Evolutionary conservation across 2,113 vertebrate genomes (phyloP), one percentile per base, ranked within the genome.

Genomic region (Pycnonotus jocosus): DNA sequence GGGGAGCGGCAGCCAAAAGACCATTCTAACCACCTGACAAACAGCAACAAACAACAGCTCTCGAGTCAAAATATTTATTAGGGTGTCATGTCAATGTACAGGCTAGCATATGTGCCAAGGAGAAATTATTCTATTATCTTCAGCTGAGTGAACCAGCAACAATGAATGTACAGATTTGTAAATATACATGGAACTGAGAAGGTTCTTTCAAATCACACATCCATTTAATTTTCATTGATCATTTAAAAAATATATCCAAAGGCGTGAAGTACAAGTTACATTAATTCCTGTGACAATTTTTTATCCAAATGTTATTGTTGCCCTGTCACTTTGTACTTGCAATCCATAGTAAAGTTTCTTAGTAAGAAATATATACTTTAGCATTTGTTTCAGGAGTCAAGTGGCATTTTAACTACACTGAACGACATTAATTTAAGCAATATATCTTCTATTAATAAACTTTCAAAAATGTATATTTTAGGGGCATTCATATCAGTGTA

Each of bases 51-150:
- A 96, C 91, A 97, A 88, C 83, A 84, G 84, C 81, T 81, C 94
- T 86, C 2, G 15, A 93, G 96, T 93, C 95, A 93, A 97, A 97
- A 97, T 96, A 94, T 96, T 92, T 91, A 94, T 95, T 95, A 92
- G 81, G 85, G 93, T 94, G 92, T 73, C 94, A 93, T 78, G 93
- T 95, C 82, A 94, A 91, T 90, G 93, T 69, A 96, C 90, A 94
- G 88, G 40, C 80, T 93, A 95, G 80, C 94, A 95, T 96, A 97
- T 95, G 94, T 77, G 80, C 86, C 70, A 78, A 76, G 28, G 50
- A 94, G 61, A 93, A 95, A 92, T 94, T 90, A 93, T 86, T 93
- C 74, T 81, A 86, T 90, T 95, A 86, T 86, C 79, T 90, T 70
- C 76, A 83, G 85, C 69, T 78, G 86, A 88, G 53, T 76, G 73